A percentile compares a stretch with the other conserved stretches of the same genome.
These are phyloP conservation scores for Tylochromis polylepis DNA, from an alignment of 2,113 vertebrate genomes.

Conservation along the genomic window DNA sequence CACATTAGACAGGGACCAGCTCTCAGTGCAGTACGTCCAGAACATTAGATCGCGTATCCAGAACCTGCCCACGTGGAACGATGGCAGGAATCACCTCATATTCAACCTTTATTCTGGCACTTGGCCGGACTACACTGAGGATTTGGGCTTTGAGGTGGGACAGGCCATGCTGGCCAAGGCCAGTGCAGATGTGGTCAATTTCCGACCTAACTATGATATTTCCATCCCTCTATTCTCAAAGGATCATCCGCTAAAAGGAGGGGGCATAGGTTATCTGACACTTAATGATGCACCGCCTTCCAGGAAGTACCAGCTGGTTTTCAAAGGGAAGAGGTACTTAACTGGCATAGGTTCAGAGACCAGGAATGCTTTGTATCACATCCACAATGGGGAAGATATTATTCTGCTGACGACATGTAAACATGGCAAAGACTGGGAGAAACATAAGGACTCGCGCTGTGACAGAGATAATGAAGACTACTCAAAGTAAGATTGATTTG, in stretches of 20 bases:
- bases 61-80: conserved; percentile 74
- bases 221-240: conserved; percentile 80
- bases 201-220: conserved; percentile 75
- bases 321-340: conserved; percentile 80
- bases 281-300: conserved; percentile 64
- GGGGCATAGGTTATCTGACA: conserved; percentile 57
- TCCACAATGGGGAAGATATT: conserved; percentile 77
- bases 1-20: conserved; percentile 78
- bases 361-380: conserved; percentile 78
- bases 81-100: conserved; percentile 78
- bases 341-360: conserved; percentile 81
- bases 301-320: conserved; percentile 78
- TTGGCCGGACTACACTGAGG: conserved; percentile 80
- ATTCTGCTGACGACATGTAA: conserved; percentile 79
- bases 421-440: conserved; percentile 82
- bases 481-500: conserved; percentile 72
- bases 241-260: conserved; percentile 74
- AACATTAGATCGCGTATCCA: conserved; percentile 71
- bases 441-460: conserved; percentile 76
- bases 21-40: conserved; percentile 74
- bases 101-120: conserved; percentile 81
- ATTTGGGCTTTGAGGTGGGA: conserved; percentile 78
- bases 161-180: conserved; percentile 79
- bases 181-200: conserved; percentile 75
- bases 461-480: conserved; percentile 76